These are phyloP conservation scores for Seriola dumerili DNA, from an alignment of 2,113 vertebrate genomes.

Conservation along the genomic window DNA sequence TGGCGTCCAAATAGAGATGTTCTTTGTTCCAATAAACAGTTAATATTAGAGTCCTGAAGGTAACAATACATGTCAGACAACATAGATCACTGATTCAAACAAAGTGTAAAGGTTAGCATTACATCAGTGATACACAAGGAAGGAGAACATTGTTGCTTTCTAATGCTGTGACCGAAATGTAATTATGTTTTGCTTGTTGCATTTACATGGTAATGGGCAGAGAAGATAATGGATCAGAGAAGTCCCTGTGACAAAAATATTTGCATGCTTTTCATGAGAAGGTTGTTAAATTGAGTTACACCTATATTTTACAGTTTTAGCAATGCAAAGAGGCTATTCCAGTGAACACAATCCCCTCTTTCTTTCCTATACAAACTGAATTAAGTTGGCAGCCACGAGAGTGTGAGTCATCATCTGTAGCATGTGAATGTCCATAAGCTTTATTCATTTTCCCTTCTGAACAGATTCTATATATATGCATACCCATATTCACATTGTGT, in stretches of 20 bases:
- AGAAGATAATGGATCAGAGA: not conserved
- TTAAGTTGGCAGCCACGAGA: not conserved
- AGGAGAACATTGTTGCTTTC: not conserved
- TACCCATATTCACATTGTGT: not conserved
- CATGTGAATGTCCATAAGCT: not conserved
- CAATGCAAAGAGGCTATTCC: not conserved
- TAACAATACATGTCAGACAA: not conserved
- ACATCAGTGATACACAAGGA: not conserved
- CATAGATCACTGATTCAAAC: not conserved
- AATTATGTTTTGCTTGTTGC: not conserved
- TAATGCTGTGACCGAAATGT: not conserved
- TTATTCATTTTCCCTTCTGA: not conserved
- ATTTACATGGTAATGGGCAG: not conserved
- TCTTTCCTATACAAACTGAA: not conserved
- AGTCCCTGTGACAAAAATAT: not conserved
- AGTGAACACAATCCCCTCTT: not conserved
- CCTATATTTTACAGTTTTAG: not conserved
- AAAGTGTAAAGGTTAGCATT: not conserved
- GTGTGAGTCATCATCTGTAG: constrained; percentile 9
- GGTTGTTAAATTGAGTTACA: not conserved
- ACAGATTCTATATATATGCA: not conserved
- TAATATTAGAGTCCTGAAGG: not conserved
- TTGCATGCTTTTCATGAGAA: too few relatives aligned
- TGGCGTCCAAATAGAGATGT: not conserved
- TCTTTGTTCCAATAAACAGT: not conserved